Percentiles rank a stretch among this genome's conserved stretches.
These are phyloP conservation scores for Hippasteria phrygiana DNA, from an alignment of 53 echinoderm and acorn worm species.

Conservation along the genomic window DNA sequence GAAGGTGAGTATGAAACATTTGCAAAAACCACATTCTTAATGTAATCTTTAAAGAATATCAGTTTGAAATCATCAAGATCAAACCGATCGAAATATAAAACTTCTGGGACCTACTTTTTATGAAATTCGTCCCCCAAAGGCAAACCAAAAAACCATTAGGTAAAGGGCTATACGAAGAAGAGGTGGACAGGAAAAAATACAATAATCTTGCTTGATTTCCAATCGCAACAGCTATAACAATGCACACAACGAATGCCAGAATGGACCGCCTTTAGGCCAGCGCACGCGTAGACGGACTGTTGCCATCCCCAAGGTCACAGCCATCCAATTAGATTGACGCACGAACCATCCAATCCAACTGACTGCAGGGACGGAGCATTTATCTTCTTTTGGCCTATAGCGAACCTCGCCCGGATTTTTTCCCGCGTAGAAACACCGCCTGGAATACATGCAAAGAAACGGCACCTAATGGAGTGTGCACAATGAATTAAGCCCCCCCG, in stretches of 20 bases:
- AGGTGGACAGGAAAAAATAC: no score
- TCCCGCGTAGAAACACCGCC: conserved; percentile 21
- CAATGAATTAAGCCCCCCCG: conserved; percentile 42
- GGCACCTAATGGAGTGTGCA: conserved; percentile 45
- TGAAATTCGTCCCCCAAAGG: no score
- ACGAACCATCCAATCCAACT: neutral
- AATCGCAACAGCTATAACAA: neutral
- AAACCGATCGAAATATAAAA: no score
- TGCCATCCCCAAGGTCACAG: conserved; percentile 9
- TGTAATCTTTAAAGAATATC: no score
- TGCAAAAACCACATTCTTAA: no score
- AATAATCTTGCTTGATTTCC: no score
- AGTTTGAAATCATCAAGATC: no score
- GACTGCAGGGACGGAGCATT: neutral
- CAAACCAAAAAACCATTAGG: no score
- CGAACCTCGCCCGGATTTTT: neutral
- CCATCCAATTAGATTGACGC: conserved; percentile 22
- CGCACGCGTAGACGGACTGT: conserved; percentile 3
- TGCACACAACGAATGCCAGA: neutral
- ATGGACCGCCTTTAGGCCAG: neutral
- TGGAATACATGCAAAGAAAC: conserved; percentile 5
- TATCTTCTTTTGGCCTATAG: neutral
- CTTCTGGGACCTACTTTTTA: no score
- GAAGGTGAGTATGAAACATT: no score
- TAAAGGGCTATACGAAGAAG: no score